Percentiles rank a stretch among this genome's conserved stretches.
These are phyloP conservation scores for Ellobius talpinus DNA, from an alignment of 2,113 vertebrate genomes.

Conservation along the genomic window DNA sequence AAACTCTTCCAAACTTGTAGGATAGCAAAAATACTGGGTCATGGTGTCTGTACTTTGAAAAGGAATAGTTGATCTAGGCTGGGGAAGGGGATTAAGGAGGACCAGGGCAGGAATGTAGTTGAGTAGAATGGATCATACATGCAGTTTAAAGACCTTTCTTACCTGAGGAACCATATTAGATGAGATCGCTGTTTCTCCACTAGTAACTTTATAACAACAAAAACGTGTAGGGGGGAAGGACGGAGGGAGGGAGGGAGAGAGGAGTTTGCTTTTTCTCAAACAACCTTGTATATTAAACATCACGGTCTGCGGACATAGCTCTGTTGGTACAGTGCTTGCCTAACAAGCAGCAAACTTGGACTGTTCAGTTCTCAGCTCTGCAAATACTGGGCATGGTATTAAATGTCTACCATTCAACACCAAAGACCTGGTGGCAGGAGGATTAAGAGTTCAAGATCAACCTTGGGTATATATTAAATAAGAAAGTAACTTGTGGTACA, in stretches of 20 bases:
- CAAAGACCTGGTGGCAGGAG: neutral
- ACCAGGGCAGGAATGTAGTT: constrained; percentile 49
- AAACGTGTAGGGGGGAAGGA: neutral
- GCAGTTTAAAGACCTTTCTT: neutral
- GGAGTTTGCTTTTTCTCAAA: neutral
- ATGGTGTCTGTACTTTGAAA: neutral
- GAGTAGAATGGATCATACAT: constrained; percentile 20
- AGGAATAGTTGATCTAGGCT: neutral
- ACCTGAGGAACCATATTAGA: neutral
- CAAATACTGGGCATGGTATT: no score
- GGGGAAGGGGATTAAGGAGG: neutral
- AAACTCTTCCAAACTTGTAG: neutral
- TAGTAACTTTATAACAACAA: neutral
- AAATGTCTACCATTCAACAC: neutral
- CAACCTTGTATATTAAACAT: neutral
- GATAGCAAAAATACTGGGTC: neutral
- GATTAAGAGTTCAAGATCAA: neutral
- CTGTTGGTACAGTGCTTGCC: neutral
- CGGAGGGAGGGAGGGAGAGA: neutral
- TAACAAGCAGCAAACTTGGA: neutral
- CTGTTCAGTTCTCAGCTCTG: neutral
- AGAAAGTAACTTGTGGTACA: neutral
- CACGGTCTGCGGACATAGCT: neutral
- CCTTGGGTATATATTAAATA: neutral
- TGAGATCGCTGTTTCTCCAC: neutral